Evolutionary conservation across 2,888 invertebrate species (phyloP), one percentile per base, ranked within the genome.

Genomic region (Hypselothyrea guttata): DNA sequence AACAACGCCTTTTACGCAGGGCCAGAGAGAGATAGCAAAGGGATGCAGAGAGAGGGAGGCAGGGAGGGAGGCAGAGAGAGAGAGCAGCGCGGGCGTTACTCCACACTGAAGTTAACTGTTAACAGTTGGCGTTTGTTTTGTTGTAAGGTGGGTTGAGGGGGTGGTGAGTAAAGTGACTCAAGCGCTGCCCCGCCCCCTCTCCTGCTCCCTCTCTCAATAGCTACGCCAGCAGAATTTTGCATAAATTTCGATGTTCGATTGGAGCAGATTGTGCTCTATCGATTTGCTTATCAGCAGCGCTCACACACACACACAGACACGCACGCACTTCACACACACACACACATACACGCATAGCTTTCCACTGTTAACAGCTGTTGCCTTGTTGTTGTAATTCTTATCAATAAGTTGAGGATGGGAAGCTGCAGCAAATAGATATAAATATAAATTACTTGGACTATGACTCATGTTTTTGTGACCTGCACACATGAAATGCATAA

Each of bases 1-100:
- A 78, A 72, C 75, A 78, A 82, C 79, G 72, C 62, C 64, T 64
- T 33, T 60, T n/a, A 2, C n/a, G 11, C 9, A 34, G 11, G 34
- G 12, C 11, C 34, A 16, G 4, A 5, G 22, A 11, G 40, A 9
- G 37, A 37, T n/a, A n/a, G n/a, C n/a, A n/a, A n/a, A 15, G 11
- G 16, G 31, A 33, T 31, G 34, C 31, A 34, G 34, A 13, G 8
- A 16, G 35, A 12, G 16, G n/a, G n/a, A 11, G 30, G n/a, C 7
- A 11, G 22, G n/a, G 16, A 15, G 11, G 16, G 31, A 33, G 35
- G 34, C 31, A 34, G 34, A 13, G 8, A 16, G 35, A 12, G 16
- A 47, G 11, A 15, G 42, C n/a, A 5, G 53, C 41, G 56, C 61
- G 66, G 61, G 56, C 66, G 58, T 62, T 61, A 58, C 58, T 69